Evolutionary conservation across 2,113 vertebrate genomes (phyloP), one percentile per base, ranked within the genome.

Genomic region (Merops nubicus): DNA sequence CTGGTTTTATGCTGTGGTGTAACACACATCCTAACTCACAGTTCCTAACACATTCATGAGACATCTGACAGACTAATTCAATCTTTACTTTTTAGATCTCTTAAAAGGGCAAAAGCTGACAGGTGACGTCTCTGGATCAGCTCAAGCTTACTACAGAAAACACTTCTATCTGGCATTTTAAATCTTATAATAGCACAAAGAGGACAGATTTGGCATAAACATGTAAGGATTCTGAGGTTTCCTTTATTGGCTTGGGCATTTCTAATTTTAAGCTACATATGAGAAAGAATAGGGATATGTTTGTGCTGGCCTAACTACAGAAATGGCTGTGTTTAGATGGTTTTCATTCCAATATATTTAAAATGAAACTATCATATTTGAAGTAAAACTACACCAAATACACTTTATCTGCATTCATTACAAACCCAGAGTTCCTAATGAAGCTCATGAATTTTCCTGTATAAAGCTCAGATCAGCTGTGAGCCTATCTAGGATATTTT

Each of bases 251-350:
- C 75, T 62, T 69, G 34, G 57, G 40, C 50, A 62, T 85, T 91
- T 90, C 63, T 86, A 59, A 88, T 67, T 84, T 91, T 87, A 94
- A 87, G 36, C 56, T 92, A 38, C 29, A 62, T 62, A 60, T 64
- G 36, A 78, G 51, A 51, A 91, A 73, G 25, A 91, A 72, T 42
- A 84, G 33, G 9, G 36, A 64, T 75, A 9, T 95, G 48, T 87
- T 95, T 93, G 33, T 95, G 73, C 91, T 94, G 92, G 72, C 83
- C 48, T 72, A 69, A 65, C 68, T 91, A 88, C 43, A 96, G 47
- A 84, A 75, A 53, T 28, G 16, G 28, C 17, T 75, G 43, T 64
- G 54, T 84, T 92, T 86, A 74, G 56, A 78, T 85, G 94, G 94
- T 92, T 94, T 93, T 80, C 48, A 53, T 89, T 85, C 56, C 48